phyloP scores from a whole-genome alignment of 2,888 invertebrate genomes.

The Troilus luridus region DNA sequence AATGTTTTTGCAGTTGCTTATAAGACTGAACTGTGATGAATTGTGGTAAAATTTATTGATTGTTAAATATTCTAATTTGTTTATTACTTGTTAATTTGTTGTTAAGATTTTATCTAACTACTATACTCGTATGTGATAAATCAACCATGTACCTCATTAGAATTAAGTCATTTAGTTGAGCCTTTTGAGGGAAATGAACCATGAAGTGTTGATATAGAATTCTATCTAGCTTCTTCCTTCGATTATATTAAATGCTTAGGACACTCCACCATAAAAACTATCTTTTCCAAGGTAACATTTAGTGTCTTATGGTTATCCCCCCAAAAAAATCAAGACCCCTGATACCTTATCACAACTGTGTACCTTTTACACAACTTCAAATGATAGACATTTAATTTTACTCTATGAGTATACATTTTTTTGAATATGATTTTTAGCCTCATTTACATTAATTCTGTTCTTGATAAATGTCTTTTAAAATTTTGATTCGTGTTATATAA shows the following conservation, averaged over 20 bases:
- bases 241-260: neutral
- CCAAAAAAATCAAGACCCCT: neutral
- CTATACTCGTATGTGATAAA: neutral
- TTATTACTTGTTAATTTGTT: conserved; percentile 8
- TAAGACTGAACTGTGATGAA: conserved; percentile 48
- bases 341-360: neutral
- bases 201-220: neutral
- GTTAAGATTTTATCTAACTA: conserved; percentile 16
- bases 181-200: neutral
- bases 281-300: neutral
- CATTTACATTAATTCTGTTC: neutral
- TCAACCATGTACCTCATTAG: conserved; percentile 48
- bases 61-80: conserved; percentile 48
- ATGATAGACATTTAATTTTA: neutral
- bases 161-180: conserved; percentile 34
- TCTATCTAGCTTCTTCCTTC: neutral
- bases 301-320: neutral
- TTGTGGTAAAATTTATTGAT: conserved; percentile 35
- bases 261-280: neutral
- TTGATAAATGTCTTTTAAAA: neutral
- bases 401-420: neutral
- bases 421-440: neutral
- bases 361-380: neutral
- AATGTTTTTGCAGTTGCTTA: conserved; percentile 26
- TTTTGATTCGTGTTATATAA: neutral